These are phyloP conservation scores for Cirrhinus molitorella DNA, from an alignment of 2,797 vertebrate genomes.

Conservation along the genomic window DNA sequence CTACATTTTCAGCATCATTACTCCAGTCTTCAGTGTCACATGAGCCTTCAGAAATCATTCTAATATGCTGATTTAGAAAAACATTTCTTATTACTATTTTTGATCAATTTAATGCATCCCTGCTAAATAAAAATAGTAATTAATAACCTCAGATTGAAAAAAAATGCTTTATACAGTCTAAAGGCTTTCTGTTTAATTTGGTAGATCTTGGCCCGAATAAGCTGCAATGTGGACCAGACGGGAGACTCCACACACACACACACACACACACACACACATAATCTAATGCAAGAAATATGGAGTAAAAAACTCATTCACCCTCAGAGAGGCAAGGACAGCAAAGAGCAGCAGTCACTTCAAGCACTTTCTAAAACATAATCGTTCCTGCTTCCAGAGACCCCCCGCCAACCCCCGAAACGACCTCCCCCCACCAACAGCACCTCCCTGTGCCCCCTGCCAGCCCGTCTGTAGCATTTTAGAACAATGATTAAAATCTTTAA, in stretches of 20 bases:
- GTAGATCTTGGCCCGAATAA: not conserved
- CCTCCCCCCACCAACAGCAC: conserved; percentile 39
- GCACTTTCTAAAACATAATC: conserved; percentile 41
- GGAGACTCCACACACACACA: not conserved
- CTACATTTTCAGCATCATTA: not conserved
- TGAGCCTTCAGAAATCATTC: not conserved
- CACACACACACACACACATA: not conserved
- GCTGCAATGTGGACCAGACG: not conserved
- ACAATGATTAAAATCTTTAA: conserved; percentile 65
- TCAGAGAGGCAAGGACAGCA: conserved; percentile 53
- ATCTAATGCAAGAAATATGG: conserved; percentile 25
- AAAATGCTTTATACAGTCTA: not conserved
- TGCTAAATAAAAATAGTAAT: not conserved
- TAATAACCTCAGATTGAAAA: conserved; percentile 5
- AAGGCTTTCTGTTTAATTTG: conserved; percentile 19
- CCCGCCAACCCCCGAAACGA: conserved; percentile 18
- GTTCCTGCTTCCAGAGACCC: conserved; percentile 46
- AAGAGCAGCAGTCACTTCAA: conserved; percentile 58
- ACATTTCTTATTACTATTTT: not conserved
- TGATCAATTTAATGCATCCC: conserved; percentile 6
- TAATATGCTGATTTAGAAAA: not conserved
- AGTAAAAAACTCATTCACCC: conserved; percentile 39
- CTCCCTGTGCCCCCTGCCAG: conserved; percentile 37
- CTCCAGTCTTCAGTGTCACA: not conserved
- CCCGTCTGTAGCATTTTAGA: conserved; percentile 49